phyloP scores from a whole-genome alignment of 2,888 invertebrate genomes.

The Drosophila testacea region DNA sequence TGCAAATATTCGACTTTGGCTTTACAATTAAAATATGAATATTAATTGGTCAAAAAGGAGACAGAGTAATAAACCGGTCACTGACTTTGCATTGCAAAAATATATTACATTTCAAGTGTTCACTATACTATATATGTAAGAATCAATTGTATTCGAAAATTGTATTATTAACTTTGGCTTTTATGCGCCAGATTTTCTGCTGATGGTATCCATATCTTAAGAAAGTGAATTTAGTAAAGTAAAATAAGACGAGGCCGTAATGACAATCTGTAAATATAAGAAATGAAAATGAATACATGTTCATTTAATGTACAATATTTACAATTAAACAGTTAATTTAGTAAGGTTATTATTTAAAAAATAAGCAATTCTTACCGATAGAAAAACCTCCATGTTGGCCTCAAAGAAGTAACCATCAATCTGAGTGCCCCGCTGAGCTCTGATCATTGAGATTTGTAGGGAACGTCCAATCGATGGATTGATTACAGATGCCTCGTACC shows the following conservation, averaged over 20 bases:
- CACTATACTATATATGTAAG: neutral
- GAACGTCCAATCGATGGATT: constrained; percentile 16
- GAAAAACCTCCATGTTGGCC: constrained; percentile 61
- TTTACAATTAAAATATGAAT: too few relatives aligned
- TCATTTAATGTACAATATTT: too few relatives aligned
- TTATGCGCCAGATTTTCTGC: neutral
- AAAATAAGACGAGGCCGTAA: constrained; percentile 59
- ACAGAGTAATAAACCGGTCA: neutral
- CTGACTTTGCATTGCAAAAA: neutral
- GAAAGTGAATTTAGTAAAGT: constrained; percentile 58
- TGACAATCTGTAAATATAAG: constrained; percentile 46
- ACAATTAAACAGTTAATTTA: too few relatives aligned
- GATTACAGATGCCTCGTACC: constrained; percentile 31
- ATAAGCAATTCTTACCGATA: constrained; percentile 41
- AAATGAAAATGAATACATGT: too few relatives aligned
- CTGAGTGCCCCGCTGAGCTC: constrained; percentile 48
- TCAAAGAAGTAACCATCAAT: constrained; percentile 61
- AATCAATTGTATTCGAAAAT: neutral
- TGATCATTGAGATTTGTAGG: constrained; percentile 52
- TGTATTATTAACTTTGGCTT: neutral
- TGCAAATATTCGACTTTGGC: too few relatives aligned
- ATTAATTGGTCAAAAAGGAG: neutral
- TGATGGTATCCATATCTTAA: constrained; percentile 6
- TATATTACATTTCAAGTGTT: too few relatives aligned
- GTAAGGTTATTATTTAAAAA: neutral